Evolutionary conservation across 2,113 vertebrate genomes (phyloP), one percentile per base, ranked within the genome.

Genomic region (Mesoclemmys tuberculata): DNA sequence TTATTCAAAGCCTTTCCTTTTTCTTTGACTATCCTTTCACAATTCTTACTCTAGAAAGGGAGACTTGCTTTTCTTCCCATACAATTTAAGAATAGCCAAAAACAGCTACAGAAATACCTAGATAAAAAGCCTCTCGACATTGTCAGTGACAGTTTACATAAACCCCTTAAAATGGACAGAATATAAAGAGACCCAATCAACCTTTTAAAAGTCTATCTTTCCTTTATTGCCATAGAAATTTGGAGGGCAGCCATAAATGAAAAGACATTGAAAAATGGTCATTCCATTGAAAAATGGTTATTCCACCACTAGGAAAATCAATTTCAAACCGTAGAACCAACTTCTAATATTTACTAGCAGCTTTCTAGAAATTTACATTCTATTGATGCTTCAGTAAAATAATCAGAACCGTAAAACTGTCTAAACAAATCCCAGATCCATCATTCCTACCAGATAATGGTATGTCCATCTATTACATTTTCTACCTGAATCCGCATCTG

Each of bases 1-100:
- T 94, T 94, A 90, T 95, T 94, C 79, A 89, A 93, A 95, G 52
- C n/a, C 21, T 80, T 91, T 91, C n/a, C 94, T 90, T 96, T 95
- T 96, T 56, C 58, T 96, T 94, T 93, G 51, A 75, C 58, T 80
- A 46, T 46, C 26, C 79, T 84, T 92, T 92, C 95, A 55, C 85
- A 93, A 85, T 95, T 82, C 58, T 87, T 78, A 86, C 80, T 2
- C 51, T 89, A 90, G 78, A 93, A 94, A 84, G 54, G 84, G 74
- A 95, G 82, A 90, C 84, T 90, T 96, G 24, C 78, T 90, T 90
- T 97, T 27, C 84, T 89, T 41, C 79, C 79, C 31, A 82, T 19
- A 58, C 38, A 58, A 6, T 51, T 88, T 80, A 87, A 87, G 79
- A 93, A 96, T 56, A 93, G 56, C 19, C 1, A 29, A 85, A 96